Evolutionary conservation across 2,888 invertebrate genomes (phyloP), one percentile per base, ranked within the genome.

Genomic region (Pseudococcus longispinus): DNA sequence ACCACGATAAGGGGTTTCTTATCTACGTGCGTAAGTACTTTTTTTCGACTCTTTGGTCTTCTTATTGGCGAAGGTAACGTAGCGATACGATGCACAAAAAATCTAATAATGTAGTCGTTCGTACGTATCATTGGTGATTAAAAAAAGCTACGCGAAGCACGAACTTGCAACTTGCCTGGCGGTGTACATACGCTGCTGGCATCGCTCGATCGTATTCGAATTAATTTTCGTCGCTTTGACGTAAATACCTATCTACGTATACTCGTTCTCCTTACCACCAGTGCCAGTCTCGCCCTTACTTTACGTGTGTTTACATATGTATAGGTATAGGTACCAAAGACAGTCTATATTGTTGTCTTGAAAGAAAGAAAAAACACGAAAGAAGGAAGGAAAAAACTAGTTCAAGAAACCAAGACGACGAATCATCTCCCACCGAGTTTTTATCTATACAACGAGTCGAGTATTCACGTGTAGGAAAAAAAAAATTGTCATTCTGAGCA

Each of bases 341-440:
- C 15, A 8, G 15, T 1, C 13, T 46, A 46, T 15, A 4, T 29
- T 20, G 29, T 70, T 29, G n/a, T 65, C 23, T 26, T 23, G 9
- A 18, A 26, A 26, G 20, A 20, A 55, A 20, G 20, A 18, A 51
- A 51, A 51, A 51, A 3, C 2, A 18, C 8, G 23, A 26, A 13
- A 65, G 26, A 65, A 65, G 4, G 11, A 20, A 55, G 60, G 2
- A 29, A 20, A 70, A 70, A 70, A 70, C 70, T 70, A 70, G 70
- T 70, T 29, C 70, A 29, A 70, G 70, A 29, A 29, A 70, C 70
- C 70, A 65, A 23, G 65, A 29, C 70, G 70, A 6, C 60, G 60
- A 60, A 70, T 70, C 70, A 29, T 29, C 70, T 70, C 70, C 70
- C 29, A 70, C 70, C 15, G 70, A 70, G 70, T 70, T 70, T 29